Base-by-base conservation (phyloP, 1,140 invertebrate genomes). In the Apis laboriosa region DNA sequence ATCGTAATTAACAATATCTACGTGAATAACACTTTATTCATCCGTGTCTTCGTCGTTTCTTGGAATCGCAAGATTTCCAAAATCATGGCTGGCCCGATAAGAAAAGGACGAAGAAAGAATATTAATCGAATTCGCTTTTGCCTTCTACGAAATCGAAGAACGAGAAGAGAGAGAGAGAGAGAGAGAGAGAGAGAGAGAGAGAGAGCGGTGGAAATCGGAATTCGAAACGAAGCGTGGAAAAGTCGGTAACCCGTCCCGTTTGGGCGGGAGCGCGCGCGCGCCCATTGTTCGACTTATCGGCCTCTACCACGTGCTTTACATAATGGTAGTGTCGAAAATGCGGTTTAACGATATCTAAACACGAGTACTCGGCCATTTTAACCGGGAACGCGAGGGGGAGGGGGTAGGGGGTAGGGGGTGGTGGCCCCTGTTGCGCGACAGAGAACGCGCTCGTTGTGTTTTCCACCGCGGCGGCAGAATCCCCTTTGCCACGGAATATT, bases 231-330 rank as follows among this genome's bases (percentile, higher is more conserved):
- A 55, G 28, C 76, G 60, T 74, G 77, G 77, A 83, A 80, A 68
- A 80, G 81, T 80, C 68, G 77, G 61, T 84, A 84, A 87, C 85
- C 77, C 77, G 77, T 75, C 64, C 77, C 66, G 55, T 56, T 63
- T 60, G 49, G 21, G 28, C 28, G 28, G 28, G 28, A 34, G 34
- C 51, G 73, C 71, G 85, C 71, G 85, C 78, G 83, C 85, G 73
- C 83, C 86, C 86, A 93, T 94, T 93, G 93, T 93, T 91, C 89
- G 89, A 93, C 90, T 93, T 94, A 94, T 94, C 93, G 90, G 84
- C 77, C 84, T 80, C 79, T 56, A 83, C 92, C 92, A 93, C 92
- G 92, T 93, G 93, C 91, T 91, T 91, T 91, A 91, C 91, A 92
- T 93, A 93, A 93, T 93, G 90, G 89, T 88, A 85, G 86, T 90